Evolutionary conservation across 2,888 invertebrate genomes (phyloP).

Genomic region (Thera obeliscata): DNA sequence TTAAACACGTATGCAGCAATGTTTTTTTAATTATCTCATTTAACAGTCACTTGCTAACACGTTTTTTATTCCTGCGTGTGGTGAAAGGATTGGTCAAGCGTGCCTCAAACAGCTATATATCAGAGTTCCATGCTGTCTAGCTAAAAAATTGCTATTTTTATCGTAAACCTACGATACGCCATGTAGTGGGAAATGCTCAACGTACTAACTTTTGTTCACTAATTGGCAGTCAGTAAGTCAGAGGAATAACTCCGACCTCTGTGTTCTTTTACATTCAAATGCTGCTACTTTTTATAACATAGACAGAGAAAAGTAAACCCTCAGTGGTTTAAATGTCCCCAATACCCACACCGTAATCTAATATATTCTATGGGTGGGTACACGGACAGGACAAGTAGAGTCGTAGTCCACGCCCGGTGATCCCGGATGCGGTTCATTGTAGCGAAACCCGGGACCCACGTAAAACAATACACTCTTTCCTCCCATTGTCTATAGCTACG

Average conservation of each 20-base stretch:
- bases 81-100: no score
- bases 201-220: no score
- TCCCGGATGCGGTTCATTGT: conserved; percentile 82
- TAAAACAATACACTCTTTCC: conserved; percentile 82
- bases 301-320: neutral
- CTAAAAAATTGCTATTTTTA: no score
- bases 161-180: no score
- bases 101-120: no score
- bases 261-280: neutral
- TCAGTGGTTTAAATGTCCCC: conserved; percentile 9
- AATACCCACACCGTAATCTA: conserved; percentile 39
- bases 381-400: conserved; percentile 30
- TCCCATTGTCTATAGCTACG: conserved; percentile 72
- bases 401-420: conserved; percentile 57
- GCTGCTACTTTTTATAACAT: neutral
- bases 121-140: no score
- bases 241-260: no score
- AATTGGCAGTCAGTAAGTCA: no score
- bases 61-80: no score
- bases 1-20: neutral
- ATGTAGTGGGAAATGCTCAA: no score
- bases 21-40: no score
- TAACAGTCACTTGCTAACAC: no score
- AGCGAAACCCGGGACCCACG: conserved; percentile 79
- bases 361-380: conserved; percentile 55